Conservation (phyloP, 2,113 vertebrate genomes). For the Podocnemis expansa region DNA sequence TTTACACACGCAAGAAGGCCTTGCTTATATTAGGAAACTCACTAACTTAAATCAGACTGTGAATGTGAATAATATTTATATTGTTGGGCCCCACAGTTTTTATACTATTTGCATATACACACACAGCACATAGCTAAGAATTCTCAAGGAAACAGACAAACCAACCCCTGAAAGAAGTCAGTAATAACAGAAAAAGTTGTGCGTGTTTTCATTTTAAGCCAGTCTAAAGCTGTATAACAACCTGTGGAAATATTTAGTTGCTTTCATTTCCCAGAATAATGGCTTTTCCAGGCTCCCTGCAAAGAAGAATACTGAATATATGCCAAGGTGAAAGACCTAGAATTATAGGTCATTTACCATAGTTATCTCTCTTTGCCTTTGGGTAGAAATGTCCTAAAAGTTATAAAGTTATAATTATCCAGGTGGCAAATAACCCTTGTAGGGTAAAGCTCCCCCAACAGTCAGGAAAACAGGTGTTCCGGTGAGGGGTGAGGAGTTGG, state of each 20-base stretch:
- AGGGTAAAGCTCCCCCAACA: slow-evolving; percentile 24
- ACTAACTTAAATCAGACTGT: neutral
- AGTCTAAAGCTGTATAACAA: slow-evolving; percentile 22
- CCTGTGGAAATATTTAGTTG: slow-evolving; percentile 5
- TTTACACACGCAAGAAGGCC: neutral
- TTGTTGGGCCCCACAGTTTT: neutral
- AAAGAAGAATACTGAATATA: slow-evolving; percentile 32
- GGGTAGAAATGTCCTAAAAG: slow-evolving; percentile 41
- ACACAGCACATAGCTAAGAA: neutral
- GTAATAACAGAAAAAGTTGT: neutral
- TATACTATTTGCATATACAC: neutral
- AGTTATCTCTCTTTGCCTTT: slow-evolving; percentile 55
- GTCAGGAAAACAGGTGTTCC: slow-evolving; percentile 7
- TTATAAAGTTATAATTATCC: slow-evolving; percentile 54
- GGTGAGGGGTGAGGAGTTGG: neutral
- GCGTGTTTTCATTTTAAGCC: neutral
- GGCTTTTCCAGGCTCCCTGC: neutral
- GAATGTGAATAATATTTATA: neutral
- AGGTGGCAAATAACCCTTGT: slow-evolving; percentile 63
- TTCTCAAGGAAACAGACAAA: neutral
- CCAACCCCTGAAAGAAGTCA: neutral
- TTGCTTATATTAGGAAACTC: neutral
- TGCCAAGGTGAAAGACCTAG: slow-evolving; percentile 49
- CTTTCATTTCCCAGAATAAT: slow-evolving; percentile 42
- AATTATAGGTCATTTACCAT: slow-evolving; percentile 69